Percentiles rank a stretch among this genome's conserved stretches.
phyloP scores from a whole-genome alignment of 2,888 invertebrate species.

The Adineta ricciae region DNA sequence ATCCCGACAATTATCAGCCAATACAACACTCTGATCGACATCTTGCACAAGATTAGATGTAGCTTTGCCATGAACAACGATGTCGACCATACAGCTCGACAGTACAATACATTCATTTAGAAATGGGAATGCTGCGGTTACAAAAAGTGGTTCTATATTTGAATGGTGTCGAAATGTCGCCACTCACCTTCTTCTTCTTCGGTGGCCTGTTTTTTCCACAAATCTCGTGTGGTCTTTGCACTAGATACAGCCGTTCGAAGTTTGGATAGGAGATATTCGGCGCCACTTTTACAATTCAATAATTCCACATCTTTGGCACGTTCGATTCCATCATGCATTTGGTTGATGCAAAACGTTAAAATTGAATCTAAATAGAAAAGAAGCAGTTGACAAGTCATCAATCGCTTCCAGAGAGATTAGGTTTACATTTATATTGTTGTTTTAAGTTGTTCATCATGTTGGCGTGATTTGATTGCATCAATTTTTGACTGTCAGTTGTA shows the following conservation, averaged over 20 bases:
- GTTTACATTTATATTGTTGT: background rate
- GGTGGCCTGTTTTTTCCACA: background rate
- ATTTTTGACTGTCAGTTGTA: conserved; percentile 14
- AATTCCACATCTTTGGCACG: conserved; percentile 22
- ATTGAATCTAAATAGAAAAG: background rate
- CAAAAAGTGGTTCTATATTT: background rate
- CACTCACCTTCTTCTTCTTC: background rate
- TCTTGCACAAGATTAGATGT: conserved; percentile 65
- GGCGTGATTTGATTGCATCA: background rate
- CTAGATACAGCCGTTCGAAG: background rate
- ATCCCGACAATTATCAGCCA: background rate
- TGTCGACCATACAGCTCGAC: conserved; percentile 57
- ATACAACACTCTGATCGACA: conserved; percentile 47
- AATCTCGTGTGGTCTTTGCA: background rate
- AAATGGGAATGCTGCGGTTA: background rate
- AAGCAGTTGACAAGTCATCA: background rate
- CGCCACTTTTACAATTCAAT: conserved; percentile 31
- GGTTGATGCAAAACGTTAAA: conserved; percentile 6
- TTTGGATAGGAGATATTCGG: conserved; percentile 29
- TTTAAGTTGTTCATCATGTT: background rate
- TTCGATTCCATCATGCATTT: conserved; percentile 19
- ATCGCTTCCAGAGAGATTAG: background rate
- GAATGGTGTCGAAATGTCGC: no score
- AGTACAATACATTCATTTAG: conserved; percentile 39
- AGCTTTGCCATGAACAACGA: conserved; percentile 63